A percentile compares a stretch with the other conserved stretches of the same genome.
Evolutionary conservation across 2,888 invertebrate genomes (phyloP).

Genomic region (Lacanobia oleracea): DNA sequence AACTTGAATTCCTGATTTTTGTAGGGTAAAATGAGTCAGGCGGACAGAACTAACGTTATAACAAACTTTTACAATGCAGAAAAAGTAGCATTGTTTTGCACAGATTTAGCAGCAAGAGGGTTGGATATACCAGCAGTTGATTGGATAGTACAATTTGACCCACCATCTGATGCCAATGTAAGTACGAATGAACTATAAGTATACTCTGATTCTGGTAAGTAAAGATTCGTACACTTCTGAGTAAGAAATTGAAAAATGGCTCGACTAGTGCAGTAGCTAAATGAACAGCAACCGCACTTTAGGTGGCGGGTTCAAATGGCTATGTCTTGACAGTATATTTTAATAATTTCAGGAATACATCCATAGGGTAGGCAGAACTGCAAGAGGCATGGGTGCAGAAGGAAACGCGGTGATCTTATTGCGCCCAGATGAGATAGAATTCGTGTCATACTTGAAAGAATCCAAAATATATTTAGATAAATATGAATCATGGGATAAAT

Average conservation of each 20-base stretch:
- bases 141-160: conserved; percentile 99
- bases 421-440: conserved; percentile 98
- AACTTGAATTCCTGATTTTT: conserved; percentile 61
- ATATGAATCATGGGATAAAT: conserved; percentile 89
- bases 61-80: conserved; percentile 98
- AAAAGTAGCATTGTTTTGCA: conserved; percentile 97
- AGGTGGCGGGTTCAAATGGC: not conserved
- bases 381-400: conserved; percentile 96
- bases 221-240: too few relatives aligned
- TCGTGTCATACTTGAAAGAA: conserved; percentile 96
- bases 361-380: conserved; percentile 99
- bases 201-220: too few relatives aligned
- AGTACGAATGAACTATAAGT: conserved; percentile 43
- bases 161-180: conserved; percentile 99
- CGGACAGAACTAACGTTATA: conserved; percentile 98
- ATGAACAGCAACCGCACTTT: too few relatives aligned
- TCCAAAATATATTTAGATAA: conserved; percentile 98
- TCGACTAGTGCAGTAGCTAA: too few relatives aligned
- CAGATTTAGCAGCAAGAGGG: conserved; percentile 99
- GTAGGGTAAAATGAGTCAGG: conserved; percentile 99
- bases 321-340: not conserved
- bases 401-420: conserved; percentile 98
- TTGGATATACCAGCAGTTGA: conserved; percentile 99
- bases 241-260: too few relatives aligned
- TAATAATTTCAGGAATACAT: conserved; percentile 96